A percentile compares a stretch with the other conserved stretches of the same genome.
These are phyloP conservation scores for Eptesicus fuscus DNA, from an alignment of 2,113 vertebrate genomes.

Conservation along the genomic window DNA sequence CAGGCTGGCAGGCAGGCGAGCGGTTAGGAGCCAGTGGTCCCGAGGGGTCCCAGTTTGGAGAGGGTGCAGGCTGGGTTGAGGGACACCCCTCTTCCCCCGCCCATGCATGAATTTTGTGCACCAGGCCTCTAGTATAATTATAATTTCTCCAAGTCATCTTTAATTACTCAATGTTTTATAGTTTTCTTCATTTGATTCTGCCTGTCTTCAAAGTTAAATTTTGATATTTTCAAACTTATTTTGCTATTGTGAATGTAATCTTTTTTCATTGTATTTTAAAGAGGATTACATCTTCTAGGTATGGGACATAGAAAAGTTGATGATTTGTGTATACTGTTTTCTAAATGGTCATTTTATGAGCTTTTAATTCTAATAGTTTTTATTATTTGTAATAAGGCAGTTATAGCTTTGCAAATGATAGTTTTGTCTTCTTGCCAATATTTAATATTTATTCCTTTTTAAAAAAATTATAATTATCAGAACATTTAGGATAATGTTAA, in stretches of 20 bases:
- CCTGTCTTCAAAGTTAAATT: constrained; percentile 10
- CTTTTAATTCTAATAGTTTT: constrained; percentile 38
- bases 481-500: constrained; percentile 1
- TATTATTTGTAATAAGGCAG: constrained; percentile 20
- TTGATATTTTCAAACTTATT: constrained; percentile 25
- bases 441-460: constrained; percentile 4
- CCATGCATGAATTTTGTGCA: too few relatives aligned
- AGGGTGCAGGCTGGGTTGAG: too few relatives aligned
- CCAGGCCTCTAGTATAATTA: neutral
- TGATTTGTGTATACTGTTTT: neutral
- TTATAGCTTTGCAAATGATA: constrained; percentile 2
- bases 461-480: neutral
- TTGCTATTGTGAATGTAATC: neutral
- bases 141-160: neutral
- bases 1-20: too few relatives aligned
- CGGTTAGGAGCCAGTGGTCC: too few relatives aligned
- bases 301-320: neutral
- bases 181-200: constrained; percentile 4
- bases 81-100: too few relatives aligned
- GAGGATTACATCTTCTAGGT: neutral
- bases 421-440: constrained; percentile 11
- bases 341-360: neutral
- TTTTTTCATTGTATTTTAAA: constrained; percentile 1
- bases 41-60: too few relatives aligned
- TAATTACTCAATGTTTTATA: neutral